Conservation (phyloP, 2,888 invertebrate genomes). For the Dolichopus griseipennis region DNA sequence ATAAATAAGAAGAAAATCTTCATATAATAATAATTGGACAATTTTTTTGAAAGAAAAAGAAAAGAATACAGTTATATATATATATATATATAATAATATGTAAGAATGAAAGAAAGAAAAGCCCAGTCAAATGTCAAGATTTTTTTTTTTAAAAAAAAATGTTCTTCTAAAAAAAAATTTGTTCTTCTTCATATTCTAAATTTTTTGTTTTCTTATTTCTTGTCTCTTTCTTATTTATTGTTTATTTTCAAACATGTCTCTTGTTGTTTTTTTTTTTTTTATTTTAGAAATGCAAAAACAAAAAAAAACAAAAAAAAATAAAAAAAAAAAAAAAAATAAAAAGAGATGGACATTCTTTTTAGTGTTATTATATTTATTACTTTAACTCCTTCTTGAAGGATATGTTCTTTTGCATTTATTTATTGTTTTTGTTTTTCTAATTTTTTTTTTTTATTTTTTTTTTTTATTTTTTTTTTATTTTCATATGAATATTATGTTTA, state of each 20-base stretch:
- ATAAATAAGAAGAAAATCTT: not conserved
- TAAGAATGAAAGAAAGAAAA: not conserved
- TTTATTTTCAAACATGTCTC: too few species aligned
- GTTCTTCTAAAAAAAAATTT: too few species aligned
- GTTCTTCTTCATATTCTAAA: too few species aligned
- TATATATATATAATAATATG: too few species aligned
- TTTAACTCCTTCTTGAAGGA: constrained; percentile 9
- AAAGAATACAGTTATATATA: too few species aligned
- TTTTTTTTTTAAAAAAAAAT: not conserved
- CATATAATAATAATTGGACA: constrained; percentile 4
- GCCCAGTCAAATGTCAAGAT: constrained; percentile 4
- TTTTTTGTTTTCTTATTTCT: not conserved
- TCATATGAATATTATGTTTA: too few species aligned
- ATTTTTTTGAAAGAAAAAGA: constrained; percentile 2
- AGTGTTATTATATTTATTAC: constrained; percentile 4
- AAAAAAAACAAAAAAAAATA: not conserved
- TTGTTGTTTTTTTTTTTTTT: too few species aligned
- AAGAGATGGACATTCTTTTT: constrained; percentile 7
- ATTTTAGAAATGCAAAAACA: not conserved
- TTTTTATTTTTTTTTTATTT: not conserved
- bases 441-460: not conserved
- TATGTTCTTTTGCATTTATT: not conserved
- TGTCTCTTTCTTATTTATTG: not conserved
- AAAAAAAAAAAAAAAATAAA: not conserved
- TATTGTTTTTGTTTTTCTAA: not conserved